These are phyloP conservation scores for Aethes cnicana DNA, from an alignment of 2,888 invertebrate species.

Conservation along the genomic window DNA sequence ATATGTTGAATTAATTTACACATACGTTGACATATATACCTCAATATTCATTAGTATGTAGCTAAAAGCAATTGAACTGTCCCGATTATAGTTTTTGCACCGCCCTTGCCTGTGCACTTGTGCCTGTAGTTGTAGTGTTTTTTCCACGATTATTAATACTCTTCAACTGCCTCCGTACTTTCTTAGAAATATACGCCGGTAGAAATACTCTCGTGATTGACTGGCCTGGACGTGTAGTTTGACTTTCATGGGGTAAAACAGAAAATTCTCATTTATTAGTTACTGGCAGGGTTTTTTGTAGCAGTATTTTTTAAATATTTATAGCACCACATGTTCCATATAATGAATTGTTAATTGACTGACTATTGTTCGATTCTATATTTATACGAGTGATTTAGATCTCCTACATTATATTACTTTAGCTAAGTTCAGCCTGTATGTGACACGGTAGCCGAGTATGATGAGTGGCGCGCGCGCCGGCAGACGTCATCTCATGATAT, in stretches of 20 bases:
- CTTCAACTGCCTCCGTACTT: constrained; percentile 18
- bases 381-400: too few relatives aligned
- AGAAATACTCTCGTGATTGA: constrained; percentile 27
- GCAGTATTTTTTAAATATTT: too few relatives aligned
- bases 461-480: constrained; percentile 54
- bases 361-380: too few relatives aligned
- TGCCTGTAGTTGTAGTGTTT: neutral
- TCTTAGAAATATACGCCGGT: constrained; percentile 24
- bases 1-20: too few relatives aligned
- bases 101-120: constrained; percentile 15
- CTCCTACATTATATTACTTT: neutral
- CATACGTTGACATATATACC: too few relatives aligned
- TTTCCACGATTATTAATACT: constrained; percentile 27
- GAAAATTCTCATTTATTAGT: constrained; percentile 9
- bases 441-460: constrained; percentile 55
- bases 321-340: too few relatives aligned
- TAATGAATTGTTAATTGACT: too few relatives aligned
- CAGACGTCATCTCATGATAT: constrained; percentile 74
- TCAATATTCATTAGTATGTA: too few relatives aligned
- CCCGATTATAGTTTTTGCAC: neutral
- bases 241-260: constrained; percentile 21
- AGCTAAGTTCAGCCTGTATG: constrained; percentile 42
- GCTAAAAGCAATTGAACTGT: neutral
- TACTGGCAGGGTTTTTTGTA: neutral
- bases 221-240: constrained; percentile 12